Evolutionary conservation across 2,888 invertebrate species (phyloP).

Genomic region (Nomada ferruginata): DNA sequence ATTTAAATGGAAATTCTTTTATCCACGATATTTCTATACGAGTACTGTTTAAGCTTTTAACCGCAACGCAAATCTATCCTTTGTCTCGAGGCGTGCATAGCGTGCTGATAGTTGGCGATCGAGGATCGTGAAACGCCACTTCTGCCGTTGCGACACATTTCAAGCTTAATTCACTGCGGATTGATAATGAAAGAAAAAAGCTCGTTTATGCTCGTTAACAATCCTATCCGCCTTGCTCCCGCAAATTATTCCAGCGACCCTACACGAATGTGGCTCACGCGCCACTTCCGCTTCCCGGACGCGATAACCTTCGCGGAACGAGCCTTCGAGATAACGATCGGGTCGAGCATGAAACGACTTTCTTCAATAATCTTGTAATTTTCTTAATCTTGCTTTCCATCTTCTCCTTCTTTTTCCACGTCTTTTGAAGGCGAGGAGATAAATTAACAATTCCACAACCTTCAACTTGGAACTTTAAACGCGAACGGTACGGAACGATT

Average conservation of each 20-base stretch:
- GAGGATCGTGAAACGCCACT: conserved; percentile 3
- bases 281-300: neutral
- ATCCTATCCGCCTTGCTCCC: conserved; percentile 3
- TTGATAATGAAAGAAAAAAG: conserved; percentile 3
- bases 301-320: conserved; percentile 22
- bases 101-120: conserved; percentile 1
- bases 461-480: no score
- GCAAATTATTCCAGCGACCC: neutral
- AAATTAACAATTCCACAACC: no score
- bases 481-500: no score
- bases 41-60: no score
- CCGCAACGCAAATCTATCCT: neutral
- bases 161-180: conserved; percentile 9
- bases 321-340: neutral
- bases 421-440: no score
- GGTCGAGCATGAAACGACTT: neutral
- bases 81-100: neutral
- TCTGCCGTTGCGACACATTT: neutral
- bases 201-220: neutral
- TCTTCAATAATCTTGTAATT: neutral
- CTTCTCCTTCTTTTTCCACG: no score
- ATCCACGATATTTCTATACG: neutral
- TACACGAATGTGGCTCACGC: conserved; percentile 15
- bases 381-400: no score
- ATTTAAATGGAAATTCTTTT: no score